Evolutionary conservation across 2,797 vertebrate genomes (phyloP).

Genomic region (Dipus sagitta): DNA sequence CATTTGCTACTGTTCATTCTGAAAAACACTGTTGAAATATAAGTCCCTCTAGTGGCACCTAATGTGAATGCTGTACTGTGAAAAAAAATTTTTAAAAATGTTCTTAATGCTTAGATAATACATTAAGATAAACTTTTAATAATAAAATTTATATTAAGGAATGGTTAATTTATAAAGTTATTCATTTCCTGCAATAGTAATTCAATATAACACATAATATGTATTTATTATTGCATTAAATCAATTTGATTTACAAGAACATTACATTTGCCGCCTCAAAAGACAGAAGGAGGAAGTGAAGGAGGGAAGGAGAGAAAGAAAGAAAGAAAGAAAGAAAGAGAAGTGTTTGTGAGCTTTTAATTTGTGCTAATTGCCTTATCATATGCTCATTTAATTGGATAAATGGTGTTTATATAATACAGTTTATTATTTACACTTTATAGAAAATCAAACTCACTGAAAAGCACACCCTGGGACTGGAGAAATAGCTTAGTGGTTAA

Average conservation of each 20-base stretch:
- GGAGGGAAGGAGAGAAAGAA: background rate
- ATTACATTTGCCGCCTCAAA: constrained; percentile 26
- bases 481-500: too few species aligned
- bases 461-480: background rate
- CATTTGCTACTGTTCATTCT: constrained; percentile 60
- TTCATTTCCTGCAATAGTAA: background rate
- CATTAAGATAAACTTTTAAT: background rate
- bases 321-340: too few species aligned
- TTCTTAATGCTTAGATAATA: constrained; percentile 29
- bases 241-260: background rate
- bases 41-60: constrained; percentile 89
- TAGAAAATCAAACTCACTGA: background rate
- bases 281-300: too few species aligned
- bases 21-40: constrained; percentile 84
- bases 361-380: background rate
- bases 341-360: background rate
- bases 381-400: background rate
- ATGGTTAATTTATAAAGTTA: background rate
- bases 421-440: background rate
- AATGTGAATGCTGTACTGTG: constrained; percentile 67
- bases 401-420: background rate
- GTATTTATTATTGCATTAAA: background rate
- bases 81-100: background rate
- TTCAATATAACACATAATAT: background rate
- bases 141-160: constrained; percentile 31